Percentiles rank a stretch among this genome's conserved stretches.
phyloP scores from a whole-genome alignment of 2,888 invertebrate species.

The Apodemia mormo region DNA sequence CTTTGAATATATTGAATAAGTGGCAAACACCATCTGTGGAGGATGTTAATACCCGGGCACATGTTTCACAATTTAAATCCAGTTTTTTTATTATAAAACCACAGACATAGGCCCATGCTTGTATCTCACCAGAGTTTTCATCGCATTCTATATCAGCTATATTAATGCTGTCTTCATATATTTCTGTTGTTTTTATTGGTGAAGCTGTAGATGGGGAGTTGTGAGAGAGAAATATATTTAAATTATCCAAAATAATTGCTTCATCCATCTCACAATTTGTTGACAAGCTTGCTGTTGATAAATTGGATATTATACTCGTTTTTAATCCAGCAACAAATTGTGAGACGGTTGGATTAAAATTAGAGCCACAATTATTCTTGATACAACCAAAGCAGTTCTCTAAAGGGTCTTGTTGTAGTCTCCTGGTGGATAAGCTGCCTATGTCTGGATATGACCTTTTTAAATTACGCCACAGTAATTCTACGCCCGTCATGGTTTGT shows the following conservation, averaged over 20 bases:
- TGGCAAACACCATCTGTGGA: neutral
- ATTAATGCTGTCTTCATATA: neutral
- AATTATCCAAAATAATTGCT: neutral
- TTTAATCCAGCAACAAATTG: neutral
- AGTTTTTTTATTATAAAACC: neutral
- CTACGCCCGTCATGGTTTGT: neutral
- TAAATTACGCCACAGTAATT: neutral
- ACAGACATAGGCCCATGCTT: neutral
- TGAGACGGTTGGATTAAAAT: neutral
- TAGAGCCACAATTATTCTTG: neutral
- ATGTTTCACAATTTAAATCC: neutral
- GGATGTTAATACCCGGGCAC: neutral
- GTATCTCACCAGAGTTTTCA: neutral
- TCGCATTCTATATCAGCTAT: neutral
- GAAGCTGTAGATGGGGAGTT: neutral
- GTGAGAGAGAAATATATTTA: neutral
- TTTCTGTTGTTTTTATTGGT: neutral
- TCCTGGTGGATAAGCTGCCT: neutral
- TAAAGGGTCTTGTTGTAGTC: neutral
- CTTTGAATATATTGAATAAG: neutral
- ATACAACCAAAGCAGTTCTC: neutral
- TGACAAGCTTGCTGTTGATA: neutral
- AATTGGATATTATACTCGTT: neutral
- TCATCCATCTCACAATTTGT: neutral
- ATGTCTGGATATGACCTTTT: neutral